These are phyloP conservation scores for Fabriciana adippe DNA, from an alignment of 2,888 invertebrate species.

Conservation along the genomic window DNA sequence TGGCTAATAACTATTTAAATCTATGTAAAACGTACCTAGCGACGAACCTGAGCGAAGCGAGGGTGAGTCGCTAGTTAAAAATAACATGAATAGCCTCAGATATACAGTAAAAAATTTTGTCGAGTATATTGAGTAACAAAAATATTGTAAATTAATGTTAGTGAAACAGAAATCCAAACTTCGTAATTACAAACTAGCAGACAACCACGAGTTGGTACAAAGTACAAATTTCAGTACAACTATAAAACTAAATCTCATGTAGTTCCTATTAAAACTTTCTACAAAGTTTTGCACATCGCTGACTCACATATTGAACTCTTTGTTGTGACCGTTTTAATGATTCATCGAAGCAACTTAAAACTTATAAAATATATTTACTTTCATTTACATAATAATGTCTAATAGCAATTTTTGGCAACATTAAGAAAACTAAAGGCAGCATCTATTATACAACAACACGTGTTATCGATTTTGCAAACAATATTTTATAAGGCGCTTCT, in stretches of 20 bases:
- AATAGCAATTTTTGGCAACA: no score
- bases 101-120: no score
- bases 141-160: not conserved
- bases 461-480: no score
- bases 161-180: conserved; percentile 1
- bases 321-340: conserved; percentile 21
- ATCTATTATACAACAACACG: no score
- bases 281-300: conserved; percentile 24
- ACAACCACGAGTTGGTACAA: conserved; percentile 12
- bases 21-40: no score
- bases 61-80: no score
- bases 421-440: no score
- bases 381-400: no score
- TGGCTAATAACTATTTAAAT: no score
- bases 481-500: no score
- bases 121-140: not conserved
- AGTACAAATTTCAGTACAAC: conserved; percentile 10
- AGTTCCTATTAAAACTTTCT: conserved; percentile 27
- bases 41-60: no score
- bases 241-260: conserved; percentile 24
- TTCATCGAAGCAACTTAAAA: conserved; percentile 15
- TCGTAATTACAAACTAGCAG: conserved; percentile 12
- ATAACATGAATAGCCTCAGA: no score
- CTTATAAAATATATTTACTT: not conserved
- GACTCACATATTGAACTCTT: conserved; percentile 23